phyloP scores from a whole-genome alignment of 2,888 invertebrate species.

The Brenthis hecate region DNA sequence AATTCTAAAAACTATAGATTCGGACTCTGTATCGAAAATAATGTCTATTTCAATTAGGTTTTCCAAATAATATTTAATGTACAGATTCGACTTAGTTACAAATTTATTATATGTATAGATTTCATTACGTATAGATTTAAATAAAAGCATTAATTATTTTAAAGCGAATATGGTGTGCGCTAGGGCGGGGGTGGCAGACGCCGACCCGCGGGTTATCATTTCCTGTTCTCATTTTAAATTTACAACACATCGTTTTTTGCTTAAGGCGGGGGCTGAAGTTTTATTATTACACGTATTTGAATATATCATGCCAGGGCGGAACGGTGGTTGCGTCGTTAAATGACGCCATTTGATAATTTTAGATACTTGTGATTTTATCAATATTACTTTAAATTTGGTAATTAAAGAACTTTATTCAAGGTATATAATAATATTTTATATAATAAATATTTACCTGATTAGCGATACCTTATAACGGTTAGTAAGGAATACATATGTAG shows the following conservation, averaged over 20 bases:
- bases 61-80: no score
- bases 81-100: no score
- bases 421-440: no score
- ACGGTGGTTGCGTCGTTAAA: neutral
- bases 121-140: neutral
- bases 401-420: no score
- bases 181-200: constrained; percentile 57
- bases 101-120: neutral
- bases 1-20: no score
- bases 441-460: no score
- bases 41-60: no score
- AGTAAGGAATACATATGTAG: no score
- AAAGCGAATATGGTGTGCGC: constrained; percentile 53
- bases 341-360: constrained; percentile 8
- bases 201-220: constrained; percentile 80
- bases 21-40: no score
- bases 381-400: neutral
- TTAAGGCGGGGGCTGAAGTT: constrained; percentile 50
- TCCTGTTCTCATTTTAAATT: constrained; percentile 81
- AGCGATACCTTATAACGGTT: no score
- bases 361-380: neutral
- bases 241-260: constrained; percentile 74
- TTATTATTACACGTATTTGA: constrained; percentile 39
- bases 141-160: constrained; percentile 29
- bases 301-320: constrained; percentile 28